Percentiles rank a stretch among this genome's conserved stretches.
Conservation (phyloP, 2,113 vertebrate species). For the Taurulus bubalis region DNA sequence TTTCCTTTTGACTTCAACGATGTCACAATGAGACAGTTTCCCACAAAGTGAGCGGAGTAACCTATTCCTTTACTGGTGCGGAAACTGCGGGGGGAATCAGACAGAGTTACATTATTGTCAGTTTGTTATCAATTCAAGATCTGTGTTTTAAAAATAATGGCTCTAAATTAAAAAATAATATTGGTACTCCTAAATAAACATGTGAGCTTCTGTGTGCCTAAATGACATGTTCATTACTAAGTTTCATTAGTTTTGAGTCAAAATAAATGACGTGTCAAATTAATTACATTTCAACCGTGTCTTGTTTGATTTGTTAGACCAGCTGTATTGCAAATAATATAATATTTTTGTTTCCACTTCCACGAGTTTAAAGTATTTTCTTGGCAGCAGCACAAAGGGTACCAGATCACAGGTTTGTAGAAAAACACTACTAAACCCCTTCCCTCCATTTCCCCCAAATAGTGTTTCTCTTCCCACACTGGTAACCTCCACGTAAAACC, state of each 20-base stretch:
- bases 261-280: background rate
- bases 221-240: background rate
- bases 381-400: constrained; percentile 28
- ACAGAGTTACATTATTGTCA: constrained; percentile 2
- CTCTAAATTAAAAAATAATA: constrained; percentile 11
- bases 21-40: constrained; percentile 98
- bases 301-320: background rate
- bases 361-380: constrained; percentile 20
- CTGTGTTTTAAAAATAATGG: background rate
- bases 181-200: background rate
- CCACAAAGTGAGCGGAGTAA: constrained; percentile 99
- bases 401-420: constrained; percentile 41
- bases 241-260: background rate
- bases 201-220: background rate
- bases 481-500: constrained; percentile 39
- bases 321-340: background rate
- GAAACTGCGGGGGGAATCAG: constrained; percentile 85
- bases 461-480: constrained; percentile 33
- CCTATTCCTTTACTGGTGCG: constrained; percentile 99
- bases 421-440: constrained; percentile 57
- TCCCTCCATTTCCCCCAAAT: constrained; percentile 7
- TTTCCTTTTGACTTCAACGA: constrained; percentile 99
- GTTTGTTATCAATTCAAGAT: background rate
- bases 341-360: background rate
- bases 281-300: background rate